Base-by-base conservation (phyloP, 2,797 vertebrate genomes). In the Mycteria americana region DNA sequence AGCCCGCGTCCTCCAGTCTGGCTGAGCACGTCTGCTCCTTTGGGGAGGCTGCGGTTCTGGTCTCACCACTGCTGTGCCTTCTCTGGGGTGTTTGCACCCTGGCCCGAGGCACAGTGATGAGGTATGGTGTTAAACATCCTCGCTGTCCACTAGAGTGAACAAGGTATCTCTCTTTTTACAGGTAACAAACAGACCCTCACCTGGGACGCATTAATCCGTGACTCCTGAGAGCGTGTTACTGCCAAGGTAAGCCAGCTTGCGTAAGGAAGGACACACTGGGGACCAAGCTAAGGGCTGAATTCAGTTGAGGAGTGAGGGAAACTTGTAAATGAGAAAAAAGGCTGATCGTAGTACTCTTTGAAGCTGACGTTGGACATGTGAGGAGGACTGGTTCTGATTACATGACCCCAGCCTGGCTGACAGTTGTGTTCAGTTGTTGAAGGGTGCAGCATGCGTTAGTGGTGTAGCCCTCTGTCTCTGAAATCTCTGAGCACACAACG, bases 1-100 rank as follows among this genome's bases (percentile, higher is more conserved):
- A 82, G 15, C 37, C 63, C 0, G 0, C 8, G 25, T 43, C 54
- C 74, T 59, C 56, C 0, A 0, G 4, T 17, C 27, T 60, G 78
- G 28, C 68, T 74, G 82, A 68, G 65, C 3, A 0, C 4, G 1
- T 30, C 46, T 68, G 73, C 65, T 81, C 33, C 3, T 28, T 25
- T 60, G 6, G 35, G 77, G 28, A 62, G 54, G 59, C 39, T 75
- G 69, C 1, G 3, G 10, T 28, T 63, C 59, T 2, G 0, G 13
- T 69, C 25, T 57, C 43, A 37, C 22, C 11, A 7, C 65, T 31
- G 48, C 73, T 56, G 31, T 86, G 70, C 67, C 37, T 68, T 87
- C 60, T 46, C 62, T 23, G 22, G 15, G 39, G 25, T 50, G 46
- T 89, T 41, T 79, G 78, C 37, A 60, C 11, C n/a, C 35, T 39